These are phyloP conservation scores for Zeus faber DNA, from an alignment of 2,113 vertebrate species.

Conservation along the genomic window DNA sequence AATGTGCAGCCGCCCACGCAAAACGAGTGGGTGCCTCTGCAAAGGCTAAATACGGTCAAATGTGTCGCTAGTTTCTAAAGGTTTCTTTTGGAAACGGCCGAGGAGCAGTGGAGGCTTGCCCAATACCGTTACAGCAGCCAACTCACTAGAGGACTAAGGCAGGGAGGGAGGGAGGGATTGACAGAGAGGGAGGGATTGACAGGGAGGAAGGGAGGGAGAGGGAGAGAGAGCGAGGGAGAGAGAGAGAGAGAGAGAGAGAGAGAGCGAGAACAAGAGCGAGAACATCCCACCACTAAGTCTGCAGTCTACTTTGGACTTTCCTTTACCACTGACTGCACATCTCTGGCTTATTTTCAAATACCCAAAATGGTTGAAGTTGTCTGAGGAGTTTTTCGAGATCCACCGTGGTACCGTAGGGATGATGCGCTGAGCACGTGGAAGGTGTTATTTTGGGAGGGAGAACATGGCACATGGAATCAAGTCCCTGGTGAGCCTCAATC, in stretches of 20 bases:
- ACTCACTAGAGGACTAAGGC: slow-evolving; percentile 47
- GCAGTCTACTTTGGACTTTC: slow-evolving; percentile 34
- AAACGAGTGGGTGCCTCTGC: slow-evolving; percentile 76
- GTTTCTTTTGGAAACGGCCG: slow-evolving; percentile 73
- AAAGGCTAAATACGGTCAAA: slow-evolving; percentile 84
- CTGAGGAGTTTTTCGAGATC: not conserved
- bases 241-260: slow-evolving; percentile 33
- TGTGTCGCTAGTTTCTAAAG: slow-evolving; percentile 76
- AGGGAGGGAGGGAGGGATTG: slow-evolving; percentile 23
- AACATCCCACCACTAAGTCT: slow-evolving; percentile 51
- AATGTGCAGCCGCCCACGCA: slow-evolving; percentile 53
- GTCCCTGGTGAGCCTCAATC: slow-evolving; percentile 75
- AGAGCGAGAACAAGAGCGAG: slow-evolving; percentile 15
- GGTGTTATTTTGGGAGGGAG: slow-evolving; percentile 4
- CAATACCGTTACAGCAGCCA: slow-evolving; percentile 71
- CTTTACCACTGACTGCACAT: too few relatives aligned
- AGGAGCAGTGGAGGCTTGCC: slow-evolving; percentile 74
- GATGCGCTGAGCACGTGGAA: slow-evolving; percentile 34
- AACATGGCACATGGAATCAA: slow-evolving; percentile 85
- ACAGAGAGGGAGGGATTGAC: slow-evolving; percentile 26
- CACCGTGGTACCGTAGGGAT: not conserved
- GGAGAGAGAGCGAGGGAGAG: slow-evolving; percentile 19
- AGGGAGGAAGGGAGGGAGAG: slow-evolving; percentile 34
- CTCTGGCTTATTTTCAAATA: too few relatives aligned
- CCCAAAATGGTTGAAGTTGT: not conserved